A percentile compares a stretch with the other conserved stretches of the same genome.
These are phyloP conservation scores for Pristis pectinata DNA, from an alignment of 2,797 vertebrate genomes.

Conservation along the genomic window DNA sequence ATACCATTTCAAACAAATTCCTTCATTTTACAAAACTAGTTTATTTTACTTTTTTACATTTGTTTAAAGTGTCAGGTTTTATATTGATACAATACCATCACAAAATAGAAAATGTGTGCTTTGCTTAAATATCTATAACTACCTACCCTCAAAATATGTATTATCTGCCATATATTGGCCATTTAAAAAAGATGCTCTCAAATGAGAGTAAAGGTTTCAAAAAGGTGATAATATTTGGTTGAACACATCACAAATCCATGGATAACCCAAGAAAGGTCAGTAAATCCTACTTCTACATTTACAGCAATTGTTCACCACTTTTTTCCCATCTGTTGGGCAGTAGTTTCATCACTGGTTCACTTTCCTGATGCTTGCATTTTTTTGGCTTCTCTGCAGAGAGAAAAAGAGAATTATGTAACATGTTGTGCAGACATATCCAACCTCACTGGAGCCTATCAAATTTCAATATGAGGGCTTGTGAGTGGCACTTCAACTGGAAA, in stretches of 20 bases:
- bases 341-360: slow-evolving; percentile 47
- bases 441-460: not conserved
- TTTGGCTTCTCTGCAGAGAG: slow-evolving; percentile 55
- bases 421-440: not conserved
- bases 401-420: not conserved
- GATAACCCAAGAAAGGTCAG: not conserved
- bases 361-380: slow-evolving; percentile 48
- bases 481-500: not conserved
- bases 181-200: slow-evolving; percentile 32
- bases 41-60: not conserved
- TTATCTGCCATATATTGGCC: slow-evolving; percentile 19
- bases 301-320: slow-evolving; percentile 52
- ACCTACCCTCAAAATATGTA: slow-evolving; percentile 18
- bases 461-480: too few species aligned
- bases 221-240: not conserved
- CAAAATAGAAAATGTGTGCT: slow-evolving; percentile 30
- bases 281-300: slow-evolving; percentile 43
- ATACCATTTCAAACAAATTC: not conserved
- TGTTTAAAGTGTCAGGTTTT: not conserved
- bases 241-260: not conserved
- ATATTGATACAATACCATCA: not conserved
- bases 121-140: not conserved
- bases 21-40: slow-evolving; percentile 28
- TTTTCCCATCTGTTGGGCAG: slow-evolving; percentile 46
- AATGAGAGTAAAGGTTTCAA: slow-evolving; percentile 24